Conservation (phyloP, 1,140 invertebrate species). For the Phortica variegata region DNA sequence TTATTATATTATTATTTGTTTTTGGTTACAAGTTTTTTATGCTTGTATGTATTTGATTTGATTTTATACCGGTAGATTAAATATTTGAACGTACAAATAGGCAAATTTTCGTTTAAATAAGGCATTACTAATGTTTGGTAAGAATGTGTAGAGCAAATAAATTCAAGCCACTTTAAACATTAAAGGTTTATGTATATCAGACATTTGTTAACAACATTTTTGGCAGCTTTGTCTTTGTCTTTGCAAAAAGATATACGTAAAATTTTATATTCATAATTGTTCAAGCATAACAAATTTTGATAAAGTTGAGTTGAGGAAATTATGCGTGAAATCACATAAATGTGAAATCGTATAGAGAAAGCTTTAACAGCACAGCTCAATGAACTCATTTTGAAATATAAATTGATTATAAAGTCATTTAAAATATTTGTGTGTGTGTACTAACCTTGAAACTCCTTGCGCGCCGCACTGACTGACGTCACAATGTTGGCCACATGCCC, state of each 20-base stretch:
- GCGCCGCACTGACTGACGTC: slow-evolving; percentile 88
- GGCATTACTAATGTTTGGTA: too few relatives aligned
- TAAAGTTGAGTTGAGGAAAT: slow-evolving; percentile 6
- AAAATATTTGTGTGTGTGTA: too few relatives aligned
- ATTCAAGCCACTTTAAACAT: too few relatives aligned
- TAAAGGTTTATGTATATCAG: too few relatives aligned
- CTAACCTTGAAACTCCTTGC: slow-evolving; percentile 95
- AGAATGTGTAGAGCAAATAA: too few relatives aligned
- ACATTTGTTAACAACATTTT: too few relatives aligned
- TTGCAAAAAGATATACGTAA: slow-evolving; percentile 10
- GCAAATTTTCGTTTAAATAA: too few relatives aligned
- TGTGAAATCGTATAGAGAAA: background rate
- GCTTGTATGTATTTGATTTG: slow-evolving; percentile 9
- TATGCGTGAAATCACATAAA: background rate
- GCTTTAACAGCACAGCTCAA: slow-evolving; percentile 2
- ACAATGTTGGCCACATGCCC: slow-evolving; percentile 95
- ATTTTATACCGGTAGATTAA: slow-evolving; percentile 26
- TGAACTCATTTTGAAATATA: background rate
- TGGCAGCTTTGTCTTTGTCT: too few relatives aligned
- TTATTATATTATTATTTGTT: slow-evolving; percentile 2
- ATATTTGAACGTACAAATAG: slow-evolving; percentile 24
- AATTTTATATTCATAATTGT: slow-evolving; percentile 13
- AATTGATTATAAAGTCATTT: background rate
- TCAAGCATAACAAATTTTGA: slow-evolving; percentile 8
- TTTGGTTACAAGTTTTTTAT: slow-evolving; percentile 22